Percentiles rank a stretch among this genome's conserved stretches.
Evolutionary conservation across 2,113 vertebrate species (phyloP).

Genomic region (Phoenicopterus ruber): DNA sequence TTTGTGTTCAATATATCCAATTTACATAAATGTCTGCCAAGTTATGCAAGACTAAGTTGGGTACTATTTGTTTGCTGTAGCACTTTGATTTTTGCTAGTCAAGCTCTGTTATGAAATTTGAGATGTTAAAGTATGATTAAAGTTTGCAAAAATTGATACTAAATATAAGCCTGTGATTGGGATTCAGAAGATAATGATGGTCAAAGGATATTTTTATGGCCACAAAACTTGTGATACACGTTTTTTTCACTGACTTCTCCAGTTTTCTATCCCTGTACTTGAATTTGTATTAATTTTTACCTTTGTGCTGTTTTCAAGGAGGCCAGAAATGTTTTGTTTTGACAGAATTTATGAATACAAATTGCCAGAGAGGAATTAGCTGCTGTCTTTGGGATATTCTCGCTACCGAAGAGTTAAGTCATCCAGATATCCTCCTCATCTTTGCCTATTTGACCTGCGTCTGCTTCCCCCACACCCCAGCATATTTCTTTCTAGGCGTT

Average conservation of each 20-base stretch:
- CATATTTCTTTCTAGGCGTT: not conserved
- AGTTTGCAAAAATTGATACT: not conserved
- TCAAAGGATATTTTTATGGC: not conserved
- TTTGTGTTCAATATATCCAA: not conserved
- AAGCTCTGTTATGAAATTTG: not conserved
- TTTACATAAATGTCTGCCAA: not conserved
- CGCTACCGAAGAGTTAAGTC: not conserved
- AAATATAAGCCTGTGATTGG: accelerated
- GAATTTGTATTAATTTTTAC: not conserved
- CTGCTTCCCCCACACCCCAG: not conserved
- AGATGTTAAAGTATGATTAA: not conserved
- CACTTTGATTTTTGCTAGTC: not conserved
- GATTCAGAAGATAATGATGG: not conserved
- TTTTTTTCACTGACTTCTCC: not conserved
- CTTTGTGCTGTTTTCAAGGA: not conserved
- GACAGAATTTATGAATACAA: not conserved
- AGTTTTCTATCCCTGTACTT: not conserved
- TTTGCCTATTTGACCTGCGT: not conserved
- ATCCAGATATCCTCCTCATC: not conserved
- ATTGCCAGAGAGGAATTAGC: not conserved
- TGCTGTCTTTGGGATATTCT: not conserved
- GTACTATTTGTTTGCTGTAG: not conserved
- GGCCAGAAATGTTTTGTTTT: not conserved
- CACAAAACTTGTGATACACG: not conserved
- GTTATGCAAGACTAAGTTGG: not conserved